These are phyloP conservation scores for Argopecten irradians DNA, from an alignment of 1,140 invertebrate species.

Conservation along the genomic window DNA sequence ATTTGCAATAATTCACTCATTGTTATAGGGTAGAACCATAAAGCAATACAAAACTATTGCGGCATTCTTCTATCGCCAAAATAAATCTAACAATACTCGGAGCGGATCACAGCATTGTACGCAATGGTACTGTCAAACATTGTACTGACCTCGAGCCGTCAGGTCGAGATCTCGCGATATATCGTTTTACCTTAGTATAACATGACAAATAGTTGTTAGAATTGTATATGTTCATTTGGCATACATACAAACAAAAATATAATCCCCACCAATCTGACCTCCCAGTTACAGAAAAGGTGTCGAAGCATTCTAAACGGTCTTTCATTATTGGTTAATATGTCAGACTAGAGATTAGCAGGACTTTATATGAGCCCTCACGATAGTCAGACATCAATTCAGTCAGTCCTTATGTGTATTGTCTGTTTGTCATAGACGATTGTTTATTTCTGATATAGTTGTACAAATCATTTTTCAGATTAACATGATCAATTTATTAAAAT, in stretches of 20 bases:
- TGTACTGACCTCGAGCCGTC: neutral
- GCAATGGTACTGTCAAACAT: conserved; percentile 7
- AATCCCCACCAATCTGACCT: neutral
- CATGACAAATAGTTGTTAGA: conserved; percentile 22
- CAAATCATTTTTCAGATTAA: neutral
- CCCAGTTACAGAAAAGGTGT: conserved; percentile 20
- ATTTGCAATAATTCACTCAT: neutral
- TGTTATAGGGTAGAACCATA: neutral
- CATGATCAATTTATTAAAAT: neutral
- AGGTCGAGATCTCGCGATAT: conserved; percentile 13
- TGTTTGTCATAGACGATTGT: neutral
- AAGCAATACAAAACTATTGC: neutral
- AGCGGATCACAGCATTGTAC: neutral
- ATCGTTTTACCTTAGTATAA: conserved; percentile 2
- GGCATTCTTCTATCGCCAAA: neutral
- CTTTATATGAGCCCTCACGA: neutral
- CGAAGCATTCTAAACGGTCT: neutral
- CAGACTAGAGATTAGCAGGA: neutral
- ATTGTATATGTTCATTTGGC: neutral
- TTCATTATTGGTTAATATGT: conserved; percentile 18
- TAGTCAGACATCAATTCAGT: neutral
- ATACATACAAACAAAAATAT: conserved; percentile 23
- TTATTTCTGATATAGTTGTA: neutral
- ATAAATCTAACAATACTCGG: neutral
- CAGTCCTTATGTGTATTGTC: neutral